A percentile compares a stretch with the other conserved stretches of the same genome.
Evolutionary conservation across 2,113 vertebrate genomes (phyloP).

Genomic region (Corythoichthys haematopterus): DNA sequence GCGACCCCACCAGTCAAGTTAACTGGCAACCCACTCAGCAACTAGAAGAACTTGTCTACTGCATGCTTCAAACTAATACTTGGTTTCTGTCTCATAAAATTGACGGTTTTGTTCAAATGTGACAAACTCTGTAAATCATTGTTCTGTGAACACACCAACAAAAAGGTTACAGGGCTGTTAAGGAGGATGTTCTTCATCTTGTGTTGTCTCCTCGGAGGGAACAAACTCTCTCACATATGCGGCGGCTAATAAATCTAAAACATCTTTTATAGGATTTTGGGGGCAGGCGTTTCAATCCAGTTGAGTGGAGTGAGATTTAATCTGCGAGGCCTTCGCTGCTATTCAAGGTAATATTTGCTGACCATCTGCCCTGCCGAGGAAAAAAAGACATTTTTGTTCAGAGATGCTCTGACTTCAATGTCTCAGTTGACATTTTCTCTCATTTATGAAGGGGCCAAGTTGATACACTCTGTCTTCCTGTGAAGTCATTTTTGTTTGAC

Average conservation of each 20-base stretch:
- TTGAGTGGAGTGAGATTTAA: constrained; percentile 15
- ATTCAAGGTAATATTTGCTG: constrained; percentile 17
- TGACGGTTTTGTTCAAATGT: neutral
- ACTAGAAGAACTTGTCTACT: neutral
- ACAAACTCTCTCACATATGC: constrained; percentile 4
- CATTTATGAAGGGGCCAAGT: neutral
- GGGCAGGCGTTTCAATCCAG: constrained; percentile 7
- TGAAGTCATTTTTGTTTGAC: neutral
- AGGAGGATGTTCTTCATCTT: neutral
- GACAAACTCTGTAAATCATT: neutral
- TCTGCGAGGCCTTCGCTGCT: constrained; percentile 9
- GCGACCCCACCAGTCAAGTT: neutral
- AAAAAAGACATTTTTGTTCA: neutral
- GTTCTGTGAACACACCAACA: neutral
- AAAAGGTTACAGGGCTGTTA: constrained; percentile 1
- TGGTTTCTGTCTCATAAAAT: neutral
- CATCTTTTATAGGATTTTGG: constrained; percentile 17
- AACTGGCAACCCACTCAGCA: neutral
- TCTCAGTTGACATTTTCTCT: neutral
- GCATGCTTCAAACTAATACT: neutral
- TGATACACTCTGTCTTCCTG: neutral
- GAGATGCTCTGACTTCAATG: constrained; percentile 10
- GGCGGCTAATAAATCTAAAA: constrained; percentile 24
- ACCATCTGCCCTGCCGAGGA: neutral
- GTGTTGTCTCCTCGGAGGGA: neutral